phyloP scores from a whole-genome alignment of 1,140 invertebrate species.

The Macrobrachium nipponense region DNA sequence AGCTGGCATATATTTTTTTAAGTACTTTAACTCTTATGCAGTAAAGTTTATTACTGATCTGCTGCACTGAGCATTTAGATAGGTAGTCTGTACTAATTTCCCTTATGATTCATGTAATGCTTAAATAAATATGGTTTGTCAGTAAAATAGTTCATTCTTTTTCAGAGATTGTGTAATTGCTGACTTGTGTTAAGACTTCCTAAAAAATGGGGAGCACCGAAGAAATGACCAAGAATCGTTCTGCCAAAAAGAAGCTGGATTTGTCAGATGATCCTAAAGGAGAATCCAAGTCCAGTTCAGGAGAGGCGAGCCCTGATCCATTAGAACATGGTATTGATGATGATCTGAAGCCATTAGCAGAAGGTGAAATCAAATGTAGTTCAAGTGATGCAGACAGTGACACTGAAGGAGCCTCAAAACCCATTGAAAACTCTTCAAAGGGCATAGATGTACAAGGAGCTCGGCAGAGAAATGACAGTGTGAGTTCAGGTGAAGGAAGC shows the following conservation, averaged over 20 bases:
- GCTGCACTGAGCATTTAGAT: no score
- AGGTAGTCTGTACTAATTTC: no score
- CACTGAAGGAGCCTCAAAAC: slow-evolving; percentile 24
- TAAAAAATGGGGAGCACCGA: slow-evolving; percentile 49
- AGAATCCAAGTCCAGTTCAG: slow-evolving; percentile 35
- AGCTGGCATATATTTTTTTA: no score
- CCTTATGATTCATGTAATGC: no score
- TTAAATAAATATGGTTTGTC: neutral
- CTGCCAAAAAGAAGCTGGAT: slow-evolving; percentile 47
- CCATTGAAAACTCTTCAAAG: slow-evolving; percentile 6
- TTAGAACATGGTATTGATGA: slow-evolving; percentile 53
- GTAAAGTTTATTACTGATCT: no score
- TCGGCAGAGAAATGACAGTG: slow-evolving; percentile 23
- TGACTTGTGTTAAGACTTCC: neutral
- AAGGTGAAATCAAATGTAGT: slow-evolving; percentile 26
- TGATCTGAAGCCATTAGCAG: slow-evolving; percentile 42
- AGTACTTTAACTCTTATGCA: no score
- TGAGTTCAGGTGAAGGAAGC: slow-evolving; percentile 41
- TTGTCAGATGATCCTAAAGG: slow-evolving; percentile 31
- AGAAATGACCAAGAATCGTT: slow-evolving; percentile 37
- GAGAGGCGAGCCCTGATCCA: slow-evolving; percentile 34
- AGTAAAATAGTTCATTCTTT: neutral
- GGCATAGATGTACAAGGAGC: slow-evolving; percentile 47
- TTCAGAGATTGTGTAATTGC: neutral
- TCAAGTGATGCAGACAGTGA: slow-evolving; percentile 46